Evolutionary conservation across 2,888 invertebrate genomes (phyloP).

Genomic region (Malachius bipustulatus): DNA sequence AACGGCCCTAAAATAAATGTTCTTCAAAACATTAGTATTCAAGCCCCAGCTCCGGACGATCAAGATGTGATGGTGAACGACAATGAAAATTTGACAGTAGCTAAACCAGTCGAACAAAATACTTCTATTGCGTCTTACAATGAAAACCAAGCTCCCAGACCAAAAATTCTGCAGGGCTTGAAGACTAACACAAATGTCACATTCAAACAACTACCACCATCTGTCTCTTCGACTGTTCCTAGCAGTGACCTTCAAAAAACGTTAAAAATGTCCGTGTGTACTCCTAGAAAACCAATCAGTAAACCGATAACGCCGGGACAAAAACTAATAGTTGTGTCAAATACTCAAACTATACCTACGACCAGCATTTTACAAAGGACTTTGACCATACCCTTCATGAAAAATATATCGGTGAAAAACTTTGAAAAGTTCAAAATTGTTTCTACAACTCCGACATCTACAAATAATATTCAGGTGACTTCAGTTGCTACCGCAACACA

Average conservation of each 20-base stretch:
- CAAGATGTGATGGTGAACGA: slow-evolving; percentile 14
- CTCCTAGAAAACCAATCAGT: slow-evolving; percentile 28
- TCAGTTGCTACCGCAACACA: slow-evolving; percentile 21
- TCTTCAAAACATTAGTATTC: slow-evolving; percentile 30
- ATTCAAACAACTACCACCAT: slow-evolving; percentile 21
- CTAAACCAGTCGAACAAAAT: slow-evolving; percentile 16
- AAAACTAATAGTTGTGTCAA: slow-evolving; percentile 36
- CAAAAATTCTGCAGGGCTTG: slow-evolving; percentile 24
- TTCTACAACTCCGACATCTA: slow-evolving; percentile 19
- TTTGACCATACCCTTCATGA: slow-evolving; percentile 33
- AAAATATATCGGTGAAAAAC: slow-evolving; percentile 34
- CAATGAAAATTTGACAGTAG: slow-evolving; percentile 10
- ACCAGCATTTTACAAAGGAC: slow-evolving; percentile 34
- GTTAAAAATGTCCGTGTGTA: slow-evolving; percentile 25
- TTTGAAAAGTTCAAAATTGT: slow-evolving; percentile 37
- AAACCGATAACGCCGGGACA: slow-evolving; percentile 28
- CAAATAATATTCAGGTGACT: slow-evolving; percentile 17
- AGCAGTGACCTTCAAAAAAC: slow-evolving; percentile 24
- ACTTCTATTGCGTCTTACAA: slow-evolving; percentile 23
- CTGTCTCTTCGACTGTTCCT: slow-evolving; percentile 17
- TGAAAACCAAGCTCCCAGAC: slow-evolving; percentile 27
- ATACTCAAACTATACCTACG: slow-evolving; percentile 31
- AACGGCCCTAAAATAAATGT: slow-evolving; percentile 31
- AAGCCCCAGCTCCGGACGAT: slow-evolving; percentile 16
- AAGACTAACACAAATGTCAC: slow-evolving; percentile 23